phyloP scores from a whole-genome alignment of 2,797 vertebrate genomes.

The Agapornis canus region DNA sequence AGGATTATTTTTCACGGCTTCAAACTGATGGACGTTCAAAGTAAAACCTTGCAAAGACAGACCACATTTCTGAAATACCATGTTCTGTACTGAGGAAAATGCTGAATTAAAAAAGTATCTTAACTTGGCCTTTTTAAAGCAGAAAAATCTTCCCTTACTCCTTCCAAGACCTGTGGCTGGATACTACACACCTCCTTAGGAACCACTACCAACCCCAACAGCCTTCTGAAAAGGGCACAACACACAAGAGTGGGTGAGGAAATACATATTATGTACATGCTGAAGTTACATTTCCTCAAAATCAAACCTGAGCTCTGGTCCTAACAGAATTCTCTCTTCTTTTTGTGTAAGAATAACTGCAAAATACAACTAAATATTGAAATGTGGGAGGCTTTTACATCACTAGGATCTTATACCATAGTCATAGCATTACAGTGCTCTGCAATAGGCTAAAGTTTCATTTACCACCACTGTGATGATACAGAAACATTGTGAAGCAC shows the following conservation, averaged over 20 bases:
- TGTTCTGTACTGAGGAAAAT: not conserved
- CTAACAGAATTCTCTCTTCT: not conserved
- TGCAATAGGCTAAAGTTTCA: not conserved
- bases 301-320: not conserved
- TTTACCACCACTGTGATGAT: not conserved
- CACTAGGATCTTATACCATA: not conserved
- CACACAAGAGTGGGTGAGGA: not conserved
- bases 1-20: not conserved
- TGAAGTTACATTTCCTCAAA: not conserved
- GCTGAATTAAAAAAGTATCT: not conserved
- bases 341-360: not conserved
- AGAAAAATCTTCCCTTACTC: not conserved
- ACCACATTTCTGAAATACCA: not conserved
- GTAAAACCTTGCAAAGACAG: not conserved
- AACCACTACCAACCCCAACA: not conserved
- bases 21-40: not conserved
- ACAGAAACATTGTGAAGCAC: not conserved
- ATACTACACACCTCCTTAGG: not conserved
- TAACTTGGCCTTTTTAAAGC: not conserved
- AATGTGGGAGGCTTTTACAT: not conserved
- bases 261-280: fast-evolving
- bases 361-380: not conserved
- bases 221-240: not conserved
- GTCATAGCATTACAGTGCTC: no score
- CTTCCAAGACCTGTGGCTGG: not conserved